Conservation (phyloP, 2,888 invertebrate species). For the Sphinx pinastri region DNA sequence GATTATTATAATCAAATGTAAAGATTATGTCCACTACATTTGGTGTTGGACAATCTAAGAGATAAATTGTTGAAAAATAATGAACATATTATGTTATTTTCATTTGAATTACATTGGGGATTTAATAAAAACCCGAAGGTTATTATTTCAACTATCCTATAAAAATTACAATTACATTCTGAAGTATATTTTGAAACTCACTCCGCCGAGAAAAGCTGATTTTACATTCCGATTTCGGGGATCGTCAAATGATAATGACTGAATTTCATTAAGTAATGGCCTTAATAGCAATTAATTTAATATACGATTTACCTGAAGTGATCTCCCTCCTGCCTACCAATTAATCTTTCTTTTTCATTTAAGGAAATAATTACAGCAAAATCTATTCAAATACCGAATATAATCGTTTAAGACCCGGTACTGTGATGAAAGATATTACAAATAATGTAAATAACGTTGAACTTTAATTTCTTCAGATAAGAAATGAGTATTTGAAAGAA, state of each 20-base stretch:
- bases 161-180: constrained; percentile 19
- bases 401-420: background rate
- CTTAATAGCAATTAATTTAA: constrained; percentile 29
- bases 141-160: background rate
- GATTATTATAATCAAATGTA: too few species aligned
- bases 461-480: constrained; percentile 9
- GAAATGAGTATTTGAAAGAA: constrained; percentile 37
- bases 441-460: constrained; percentile 12
- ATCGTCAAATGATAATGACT: constrained; percentile 27
- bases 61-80: too few species aligned
- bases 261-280: constrained; percentile 28
- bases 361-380: constrained; percentile 20
- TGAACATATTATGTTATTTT: background rate
- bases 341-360: constrained; percentile 23
- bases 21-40: too few species aligned
- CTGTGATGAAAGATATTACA: background rate
- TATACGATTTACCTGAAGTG: constrained; percentile 29
- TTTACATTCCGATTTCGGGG: constrained; percentile 25
- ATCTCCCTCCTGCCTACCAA: constrained; percentile 18
- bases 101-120: background rate
- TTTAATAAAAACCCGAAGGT: background rate
- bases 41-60: too few species aligned
- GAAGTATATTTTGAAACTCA: constrained; percentile 20
- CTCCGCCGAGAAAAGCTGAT: constrained; percentile 25
- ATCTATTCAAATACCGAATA: background rate